Base-by-base conservation (phyloP, 2,113 vertebrate species). In the Scalopus aquaticus region DNA sequence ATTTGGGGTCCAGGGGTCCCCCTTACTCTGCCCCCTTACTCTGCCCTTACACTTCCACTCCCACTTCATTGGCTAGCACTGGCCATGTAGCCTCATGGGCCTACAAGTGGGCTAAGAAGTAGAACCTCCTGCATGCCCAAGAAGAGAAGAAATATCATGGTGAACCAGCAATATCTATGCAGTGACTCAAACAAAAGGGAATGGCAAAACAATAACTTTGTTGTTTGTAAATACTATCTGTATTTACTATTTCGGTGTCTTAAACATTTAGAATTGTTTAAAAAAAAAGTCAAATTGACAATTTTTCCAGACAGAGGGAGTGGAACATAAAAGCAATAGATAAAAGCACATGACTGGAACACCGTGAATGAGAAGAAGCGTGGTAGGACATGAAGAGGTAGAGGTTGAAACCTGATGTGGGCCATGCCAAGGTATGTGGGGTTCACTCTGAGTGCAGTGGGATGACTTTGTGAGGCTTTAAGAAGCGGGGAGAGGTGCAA, bases 331-430 rank as follows among this genome's bases (percentile, higher is more conserved):
- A 28, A 76, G 24, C 44, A 37, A 77, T 1, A 20, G 42, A 56
- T 10, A 58, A 82, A 91, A 83, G 46, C 1, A 22, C 11, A 0
- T 35, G 9, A 35, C 74, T 78, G n/a, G 28, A 37, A 46, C 2
- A 51, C 6, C 13, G 37, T 44, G 3, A 49, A 10, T 19, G 30
- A 42, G 49, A 77, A 12, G 26, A 35, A 54, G 16, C 0, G 3
- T 24, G 10, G 35, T 13, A 44, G 44, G 58, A 19, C 11, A 6
- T 0, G 4, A 17, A 22, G 16, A 80, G 12, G 12, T 44, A 73
- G 37, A 46, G 20, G 24, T 1, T 32, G 5, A 2, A 13, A 26
- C 4, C 7, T 0, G 10, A 32, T 5, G 32, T 4, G 13, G 37
- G 10, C n/a, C 72, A 64, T 9, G 15, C 24, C 44, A 7, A 35